Evolutionary conservation across 2,113 vertebrate species (phyloP), one percentile per base, ranked within the genome.

Genomic region (Corapipo altera): DNA sequence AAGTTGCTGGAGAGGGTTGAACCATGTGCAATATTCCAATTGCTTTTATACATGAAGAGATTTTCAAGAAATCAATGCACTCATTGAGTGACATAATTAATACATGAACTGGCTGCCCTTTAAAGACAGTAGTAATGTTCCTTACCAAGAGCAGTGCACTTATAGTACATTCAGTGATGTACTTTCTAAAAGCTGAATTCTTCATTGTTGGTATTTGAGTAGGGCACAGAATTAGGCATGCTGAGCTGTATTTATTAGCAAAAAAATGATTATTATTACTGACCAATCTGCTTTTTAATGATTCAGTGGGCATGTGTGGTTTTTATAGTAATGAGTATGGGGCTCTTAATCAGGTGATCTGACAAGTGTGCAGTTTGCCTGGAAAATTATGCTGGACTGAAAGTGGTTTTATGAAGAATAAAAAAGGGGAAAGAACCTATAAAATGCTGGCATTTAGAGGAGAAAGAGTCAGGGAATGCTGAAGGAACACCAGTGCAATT

Each of bases 271-370:
- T 96, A 95, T 96, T 96, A 89, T 96, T 94, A 92, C 95, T 86
- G 84, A 79, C 95, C 91, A 55, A 81, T 79, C 87, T 80, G 93
- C 66, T 94, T 91, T 92, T 92, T 83, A 75, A 71, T 91, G 95
- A 95, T 35, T 69, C 86, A 91, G 67, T 2, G 24, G 95, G 83
- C 81, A 84, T 46, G 79, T 86, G 61, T 79, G 46, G 70, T 87
- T 87, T 96, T 94, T 93, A 86, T 55, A 32, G 92, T 94, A 96
- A 95, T 93, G 95, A 97, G 89, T 90, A 77, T n/a, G 3, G 59
- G 91, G 69, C 89, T 97, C 94, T 97, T 97, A 88, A 96, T 98
- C 97, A 97, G 96, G 94, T 95, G 78, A 79, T 95, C 96, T 96
- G 97, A 98, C 96, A 97, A 93, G 88, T 74, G 58, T 20, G 19